Conservation (phyloP, 2,113 vertebrate genomes). For the Callipepla californica region DNA sequence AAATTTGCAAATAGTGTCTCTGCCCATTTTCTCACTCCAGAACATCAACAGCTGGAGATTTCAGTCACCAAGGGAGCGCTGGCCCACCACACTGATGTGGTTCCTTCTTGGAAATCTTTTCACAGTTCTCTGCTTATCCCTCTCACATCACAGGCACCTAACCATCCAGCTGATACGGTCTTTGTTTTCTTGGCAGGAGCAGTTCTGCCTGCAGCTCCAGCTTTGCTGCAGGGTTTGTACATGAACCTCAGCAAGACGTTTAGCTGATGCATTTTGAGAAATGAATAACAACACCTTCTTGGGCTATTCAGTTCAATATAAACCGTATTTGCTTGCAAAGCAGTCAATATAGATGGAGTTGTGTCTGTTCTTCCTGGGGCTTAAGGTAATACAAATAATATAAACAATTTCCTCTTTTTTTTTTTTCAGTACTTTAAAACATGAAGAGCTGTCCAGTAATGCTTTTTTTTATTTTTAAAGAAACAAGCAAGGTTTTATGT, state of each 20-base stretch:
- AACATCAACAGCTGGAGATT: slow-evolving; percentile 2
- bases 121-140: background rate
- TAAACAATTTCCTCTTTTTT: background rate
- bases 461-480: background rate
- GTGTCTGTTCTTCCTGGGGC: background rate
- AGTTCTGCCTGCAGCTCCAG: background rate
- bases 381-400: background rate
- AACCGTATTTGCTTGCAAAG: background rate
- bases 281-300: rapidly evolving
- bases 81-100: background rate
- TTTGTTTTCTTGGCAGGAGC: background rate
- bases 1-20: background rate
- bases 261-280: background rate
- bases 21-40: background rate
- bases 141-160: background rate
- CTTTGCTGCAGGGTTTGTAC: background rate
- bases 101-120: background rate
- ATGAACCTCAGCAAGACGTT: background rate
- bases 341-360: background rate
- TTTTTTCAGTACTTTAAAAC: background rate
- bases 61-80: background rate
- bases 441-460: background rate
- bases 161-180: background rate
- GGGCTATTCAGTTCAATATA: background rate
- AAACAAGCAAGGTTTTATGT: background rate